phyloP scores from a whole-genome alignment of 2,113 vertebrate species.

The Polypterus bichir region DNA sequence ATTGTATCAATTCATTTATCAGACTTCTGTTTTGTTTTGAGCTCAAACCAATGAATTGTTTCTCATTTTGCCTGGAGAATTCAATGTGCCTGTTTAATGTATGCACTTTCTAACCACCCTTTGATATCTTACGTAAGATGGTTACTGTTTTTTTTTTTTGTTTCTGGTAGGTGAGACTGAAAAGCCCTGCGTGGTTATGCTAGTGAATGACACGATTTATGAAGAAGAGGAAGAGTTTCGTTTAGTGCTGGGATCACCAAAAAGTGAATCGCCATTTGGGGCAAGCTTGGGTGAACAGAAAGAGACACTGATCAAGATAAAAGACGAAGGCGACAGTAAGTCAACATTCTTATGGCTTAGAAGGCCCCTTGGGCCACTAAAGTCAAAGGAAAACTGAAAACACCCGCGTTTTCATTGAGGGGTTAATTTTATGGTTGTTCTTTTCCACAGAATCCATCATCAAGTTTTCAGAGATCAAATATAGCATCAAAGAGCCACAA shows the following conservation, averaged over 20 bases:
- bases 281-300: constrained; percentile 58
- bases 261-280: constrained; percentile 55
- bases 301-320: constrained; percentile 54
- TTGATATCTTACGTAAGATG: too few relatives aligned
- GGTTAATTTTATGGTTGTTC: not conserved
- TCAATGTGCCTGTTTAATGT: too few relatives aligned
- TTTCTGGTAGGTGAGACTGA: constrained; percentile 54
- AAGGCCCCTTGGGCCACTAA: too few relatives aligned
- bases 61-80: too few relatives aligned
- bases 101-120: too few relatives aligned
- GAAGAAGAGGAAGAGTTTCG: constrained; percentile 69
- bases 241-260: constrained; percentile 53
- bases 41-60: too few relatives aligned
- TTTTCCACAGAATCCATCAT: constrained; percentile 53
- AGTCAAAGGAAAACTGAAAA: not conserved
- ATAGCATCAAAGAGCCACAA: constrained; percentile 61
- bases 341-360: constrained; percentile 2
- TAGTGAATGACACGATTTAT: constrained; percentile 57
- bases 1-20: too few relatives aligned
- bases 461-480: constrained; percentile 67
- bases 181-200: constrained; percentile 54
- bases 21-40: too few relatives aligned
- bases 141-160: not conserved
- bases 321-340: constrained; percentile 67
- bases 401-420: not conserved